A percentile compares a stretch with the other conserved stretches of the same genome.
These are phyloP conservation scores for Limenitis camilla DNA, from an alignment of 2,888 invertebrate species.

Conservation along the genomic window DNA sequence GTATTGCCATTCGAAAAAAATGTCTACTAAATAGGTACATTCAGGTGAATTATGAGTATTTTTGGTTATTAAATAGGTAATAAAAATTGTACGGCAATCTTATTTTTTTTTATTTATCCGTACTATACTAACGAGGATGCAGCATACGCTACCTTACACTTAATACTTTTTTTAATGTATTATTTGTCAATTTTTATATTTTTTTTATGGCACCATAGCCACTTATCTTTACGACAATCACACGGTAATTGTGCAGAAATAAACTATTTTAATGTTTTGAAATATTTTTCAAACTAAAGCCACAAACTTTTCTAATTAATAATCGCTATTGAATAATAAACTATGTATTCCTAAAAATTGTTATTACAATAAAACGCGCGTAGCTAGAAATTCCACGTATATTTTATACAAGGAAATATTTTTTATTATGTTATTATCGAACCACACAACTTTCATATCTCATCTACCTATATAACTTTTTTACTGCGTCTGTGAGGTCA, in stretches of 20 bases:
- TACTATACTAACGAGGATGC: slow-evolving; percentile 29
- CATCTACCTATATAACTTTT: no score
- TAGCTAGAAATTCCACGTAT: no score
- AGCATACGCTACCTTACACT: slow-evolving; percentile 58
- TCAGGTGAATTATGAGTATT: slow-evolving; percentile 17
- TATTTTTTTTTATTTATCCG: slow-evolving; percentile 27
- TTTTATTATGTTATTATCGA: no score
- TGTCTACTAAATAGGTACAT: slow-evolving; percentile 11
- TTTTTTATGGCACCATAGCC: slow-evolving; percentile 69
- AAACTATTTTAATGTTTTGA: slow-evolving; percentile 26
- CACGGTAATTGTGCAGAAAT: slow-evolving; percentile 51
- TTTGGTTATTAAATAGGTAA: not conserved
- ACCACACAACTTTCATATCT: no score
- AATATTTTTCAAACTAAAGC: slow-evolving; percentile 10
- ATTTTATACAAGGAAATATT: no score
- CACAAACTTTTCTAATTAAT: not conserved
- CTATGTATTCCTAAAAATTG: not conserved
- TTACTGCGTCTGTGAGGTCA: no score
- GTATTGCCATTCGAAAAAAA: slow-evolving; percentile 9
- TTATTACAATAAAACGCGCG: no score
- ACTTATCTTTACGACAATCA: slow-evolving; percentile 49
- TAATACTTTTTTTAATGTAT: slow-evolving; percentile 68
- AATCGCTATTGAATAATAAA: not conserved
- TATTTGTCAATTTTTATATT: slow-evolving; percentile 68
- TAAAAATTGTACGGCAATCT: not conserved